Base-by-base conservation (phyloP, 2,888 invertebrate species). In the Acanthococcus lagerstroemiae region DNA sequence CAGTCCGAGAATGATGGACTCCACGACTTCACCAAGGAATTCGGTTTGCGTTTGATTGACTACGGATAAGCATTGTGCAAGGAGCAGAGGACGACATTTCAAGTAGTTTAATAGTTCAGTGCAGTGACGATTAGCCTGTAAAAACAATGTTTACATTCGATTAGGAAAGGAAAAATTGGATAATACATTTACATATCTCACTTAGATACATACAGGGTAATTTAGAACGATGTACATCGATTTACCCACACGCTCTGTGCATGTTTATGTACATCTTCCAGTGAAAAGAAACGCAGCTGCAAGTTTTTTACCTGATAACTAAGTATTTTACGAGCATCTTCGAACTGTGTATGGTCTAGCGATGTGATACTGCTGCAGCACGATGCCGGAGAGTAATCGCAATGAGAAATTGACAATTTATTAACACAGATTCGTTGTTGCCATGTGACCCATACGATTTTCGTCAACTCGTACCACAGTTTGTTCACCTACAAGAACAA, bases 381-480 rank as follows among this genome's bases (percentile, higher is more conserved):
- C 24, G 83, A 81, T 21, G 87, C 82, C 2, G 90, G 87, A 24
- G 88, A 85, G 57, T 84, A 82, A 73, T 90, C 89, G 58, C 86
- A 83, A 70, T 85, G 80, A 55, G 89, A 83, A 46, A 87, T 81
- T 69, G 90, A 84, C 72, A 92, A 77, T 72, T 85, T 83, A 70
- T 88, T 86, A 25, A 90, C 79, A 75, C 88, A 89, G 70, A 88
- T 83, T 70, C 88, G 82, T 77, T 94, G 93, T 76, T 91, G 90
- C 3, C 88, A 85, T 69, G 89, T 88, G 68, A 93, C 83, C 90
- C 94, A 95, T 37, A 92, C 87, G 68, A 86, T 82, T 76, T 89
- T 58, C 6, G n/a, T 54, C 24, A 60, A 26, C 25, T 27, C 37
- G 21, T 27, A 55, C 26, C 30, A 54, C 37, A 24, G 19, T 67